Evolutionary conservation across 2,888 invertebrate genomes (phyloP), one percentile per base, ranked within the genome.

Genomic region (Xiphydria camelus): DNA sequence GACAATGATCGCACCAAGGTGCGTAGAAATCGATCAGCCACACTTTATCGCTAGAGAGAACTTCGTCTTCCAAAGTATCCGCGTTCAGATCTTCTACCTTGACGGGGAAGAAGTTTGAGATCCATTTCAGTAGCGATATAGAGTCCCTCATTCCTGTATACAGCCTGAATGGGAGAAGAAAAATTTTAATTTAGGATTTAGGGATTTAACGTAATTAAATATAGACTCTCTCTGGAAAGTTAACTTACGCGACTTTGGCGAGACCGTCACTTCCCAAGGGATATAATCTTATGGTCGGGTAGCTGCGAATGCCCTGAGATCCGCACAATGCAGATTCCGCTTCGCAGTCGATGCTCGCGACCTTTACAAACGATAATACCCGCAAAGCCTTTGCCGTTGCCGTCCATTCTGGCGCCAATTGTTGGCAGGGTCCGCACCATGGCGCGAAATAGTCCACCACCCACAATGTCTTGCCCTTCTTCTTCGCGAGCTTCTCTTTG

Each of bases 361-460:
- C 77, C 59, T 79, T 78, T 2, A 87, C 75, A 53, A 77, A 74
- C 10, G 77, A 66, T 18, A 81, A 73, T 37, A 41, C 31, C 35
- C 53, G 61, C 51, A 80, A 73, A 48, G 80, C 75, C 67, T 80
- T 82, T 2, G 87, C 86, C 21, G 88, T 76, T 62, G 79, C 78
- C 29, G 85, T 78, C 82, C 85, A 88, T 59, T 87, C 82, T 1
- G 86, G 83, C 6, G 82, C 80, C 51, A 89, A 74, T 64, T 83
- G 81, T 61, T 85, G 84, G 66, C 89, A 89, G 1, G 87, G 87
- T 2, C 83, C 84, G 75, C 89, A 89, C 87, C 87, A 88, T 1
- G 87, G 84, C 7, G 86, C 86, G 68, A 79, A 88, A 73, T 83
- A 89, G 74, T 87, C 87, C 2, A 89, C 82, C 17, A 86, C 66